phyloP scores from a whole-genome alignment of 1,140 invertebrate genomes.

The Melanaphis sacchari region DNA sequence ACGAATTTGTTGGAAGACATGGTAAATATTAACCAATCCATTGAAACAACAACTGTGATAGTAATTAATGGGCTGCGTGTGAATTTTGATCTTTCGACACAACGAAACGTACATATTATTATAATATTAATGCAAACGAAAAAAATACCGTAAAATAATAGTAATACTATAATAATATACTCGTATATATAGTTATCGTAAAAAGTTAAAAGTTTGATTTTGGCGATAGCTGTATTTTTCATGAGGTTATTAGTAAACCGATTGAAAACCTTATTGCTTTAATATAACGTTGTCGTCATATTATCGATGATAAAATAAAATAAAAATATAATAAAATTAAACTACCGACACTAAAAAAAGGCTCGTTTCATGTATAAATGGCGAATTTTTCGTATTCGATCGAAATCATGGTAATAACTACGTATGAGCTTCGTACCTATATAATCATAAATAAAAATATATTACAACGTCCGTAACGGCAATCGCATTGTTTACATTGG shows the following conservation, averaged over 20 bases:
- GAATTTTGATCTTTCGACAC: not conserved
- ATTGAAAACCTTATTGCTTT: not conserved
- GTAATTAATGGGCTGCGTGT: not conserved
- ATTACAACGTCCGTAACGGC: conserved; percentile 4
- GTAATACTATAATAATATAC: not conserved
- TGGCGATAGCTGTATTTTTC: not conserved
- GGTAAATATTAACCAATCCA: not conserved
- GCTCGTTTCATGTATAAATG: not conserved
- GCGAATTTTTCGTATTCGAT: not conserved
- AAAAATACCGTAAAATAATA: not conserved
- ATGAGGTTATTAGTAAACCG: not conserved
- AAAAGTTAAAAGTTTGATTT: not conserved
- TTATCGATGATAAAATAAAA: not conserved
- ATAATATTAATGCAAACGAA: not conserved
- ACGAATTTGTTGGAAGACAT: not conserved
- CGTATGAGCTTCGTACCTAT: not conserved
- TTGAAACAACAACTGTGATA: not conserved
- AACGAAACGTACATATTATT: not conserved
- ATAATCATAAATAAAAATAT: not conserved
- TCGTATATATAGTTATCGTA: no score
- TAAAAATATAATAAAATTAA: no score
- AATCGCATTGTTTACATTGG: conserved; percentile 7
- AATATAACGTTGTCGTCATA: not conserved
- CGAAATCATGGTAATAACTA: not conserved
- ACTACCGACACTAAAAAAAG: not conserved